A percentile compares a stretch with the other conserved stretches of the same genome.
Conservation (phyloP, 1,140 invertebrate genomes). For the Solenopsis fugax region DNA sequence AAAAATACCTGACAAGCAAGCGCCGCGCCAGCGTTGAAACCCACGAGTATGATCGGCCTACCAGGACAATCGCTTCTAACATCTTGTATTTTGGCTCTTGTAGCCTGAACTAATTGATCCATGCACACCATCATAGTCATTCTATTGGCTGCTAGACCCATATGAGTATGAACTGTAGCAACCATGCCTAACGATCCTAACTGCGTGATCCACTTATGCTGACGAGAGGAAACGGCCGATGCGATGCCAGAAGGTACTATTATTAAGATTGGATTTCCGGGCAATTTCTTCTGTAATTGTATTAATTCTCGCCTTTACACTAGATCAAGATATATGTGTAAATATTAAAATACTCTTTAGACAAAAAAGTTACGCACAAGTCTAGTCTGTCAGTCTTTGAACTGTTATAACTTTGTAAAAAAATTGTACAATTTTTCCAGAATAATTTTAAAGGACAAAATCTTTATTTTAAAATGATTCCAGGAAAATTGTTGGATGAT, state of each 20-base stretch:
- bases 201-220: slow-evolving; percentile 91
- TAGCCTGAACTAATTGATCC: slow-evolving; percentile 91
- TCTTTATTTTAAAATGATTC: too few relatives aligned
- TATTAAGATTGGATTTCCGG: slow-evolving; percentile 91
- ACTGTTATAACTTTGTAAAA: too few relatives aligned
- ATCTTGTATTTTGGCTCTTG: slow-evolving; percentile 91
- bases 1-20: slow-evolving; percentile 89
- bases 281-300: slow-evolving; percentile 89
- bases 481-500: too few relatives aligned
- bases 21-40: slow-evolving; percentile 92
- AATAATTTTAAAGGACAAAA: too few relatives aligned
- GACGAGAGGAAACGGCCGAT: slow-evolving; percentile 86
- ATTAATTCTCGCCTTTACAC: neutral
- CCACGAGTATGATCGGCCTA: slow-evolving; percentile 92
- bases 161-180: slow-evolving; percentile 88
- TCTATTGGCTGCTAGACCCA: slow-evolving; percentile 84
- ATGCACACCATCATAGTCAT: slow-evolving; percentile 88
- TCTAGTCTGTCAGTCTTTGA: too few relatives aligned
- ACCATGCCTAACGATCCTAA: slow-evolving; percentile 91
- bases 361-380: too few relatives aligned
- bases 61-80: slow-evolving; percentile 89
- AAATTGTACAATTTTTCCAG: too few relatives aligned
- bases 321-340: neutral
- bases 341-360: too few relatives aligned
- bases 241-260: slow-evolving; percentile 88